A percentile compares a stretch with the other conserved stretches of the same genome.
Conservation (phyloP, 2,888 invertebrate species). For the Saturnia pavonia region DNA sequence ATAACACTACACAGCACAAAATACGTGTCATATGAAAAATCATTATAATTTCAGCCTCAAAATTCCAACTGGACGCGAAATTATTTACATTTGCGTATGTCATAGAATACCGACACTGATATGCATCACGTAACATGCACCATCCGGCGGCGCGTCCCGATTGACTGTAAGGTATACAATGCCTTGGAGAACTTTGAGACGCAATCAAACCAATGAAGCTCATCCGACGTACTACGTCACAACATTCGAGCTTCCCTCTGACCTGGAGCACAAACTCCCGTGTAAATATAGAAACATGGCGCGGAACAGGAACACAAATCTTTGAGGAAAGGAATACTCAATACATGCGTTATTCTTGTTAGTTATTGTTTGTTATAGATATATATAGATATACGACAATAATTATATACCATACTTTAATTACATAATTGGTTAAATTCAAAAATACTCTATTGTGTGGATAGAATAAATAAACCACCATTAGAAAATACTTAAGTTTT, state of each 20-base stretch:
- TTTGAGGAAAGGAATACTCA: constrained; percentile 56
- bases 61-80: constrained; percentile 9
- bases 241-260: constrained; percentile 63
- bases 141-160: constrained; percentile 50
- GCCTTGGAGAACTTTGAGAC: constrained; percentile 33
- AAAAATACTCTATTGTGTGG: not conserved
- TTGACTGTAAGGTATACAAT: constrained; percentile 26
- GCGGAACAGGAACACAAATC: constrained; percentile 72
- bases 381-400: not conserved
- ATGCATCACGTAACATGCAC: constrained; percentile 40
- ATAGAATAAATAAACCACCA: not conserved
- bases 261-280: constrained; percentile 68
- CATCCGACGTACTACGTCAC: constrained; percentile 57
- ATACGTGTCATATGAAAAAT: constrained; percentile 4
- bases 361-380: not conserved
- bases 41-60: not conserved
- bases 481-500: constrained; percentile 19
- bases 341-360: constrained; percentile 25
- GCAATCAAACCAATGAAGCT: constrained; percentile 23
- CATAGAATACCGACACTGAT: constrained; percentile 23
- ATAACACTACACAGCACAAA: constrained; percentile 20
- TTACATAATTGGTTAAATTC: not conserved
- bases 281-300: constrained; percentile 76
- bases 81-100: constrained; percentile 11
- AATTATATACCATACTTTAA: not conserved